Evolutionary conservation across 2,888 invertebrate genomes (phyloP), one percentile per base, ranked within the genome.

Genomic region (Drosophila meridiana): DNA sequence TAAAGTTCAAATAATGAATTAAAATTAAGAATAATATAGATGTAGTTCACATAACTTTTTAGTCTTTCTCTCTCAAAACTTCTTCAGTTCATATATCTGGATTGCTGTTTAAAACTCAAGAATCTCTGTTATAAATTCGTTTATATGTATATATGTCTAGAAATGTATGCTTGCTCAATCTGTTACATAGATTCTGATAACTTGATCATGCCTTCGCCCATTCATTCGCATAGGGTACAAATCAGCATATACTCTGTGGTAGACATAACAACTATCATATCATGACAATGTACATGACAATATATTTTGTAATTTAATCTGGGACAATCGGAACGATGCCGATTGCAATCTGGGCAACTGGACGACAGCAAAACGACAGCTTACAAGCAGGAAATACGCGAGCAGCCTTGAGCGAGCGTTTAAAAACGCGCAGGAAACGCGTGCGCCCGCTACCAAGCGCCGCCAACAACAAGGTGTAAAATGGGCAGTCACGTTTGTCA

Each of bases 261-360:
- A 20, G 59, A 53, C 69, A 69, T 42, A 69, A 56, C 68, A 67
- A 56, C 56, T 50, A 56, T 72, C 65, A 56, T 64, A 70, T 64
- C 42, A 68, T 78, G 85, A 74, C 86, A 86, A 48, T 58, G 43
- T 62, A 90, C 89, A 90, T 81, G 87, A 82, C 87, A 87, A 76
- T 75, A 76, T 84, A 80, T 81, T 76, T 73, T 89, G 90, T 89
- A 89, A 89, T 80, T 87, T 78, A 84, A 90, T 81, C 82, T 83
- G 70, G 73, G 50, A 69, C 81, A 78, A 63, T 63, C 56, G 42
- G 34, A 52, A 53, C 65, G 60, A 52, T 63, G 50, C 61, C 26
- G 67, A 74, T 75, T 73, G 60, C 52, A 53, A 50, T 36, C 36
- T 38, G 56, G 14, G n/a, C 47, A 50, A 57, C 55, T 60, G 58